Evolutionary conservation across 2,888 invertebrate genomes (phyloP).

Genomic region (Pandemis heparana): DNA sequence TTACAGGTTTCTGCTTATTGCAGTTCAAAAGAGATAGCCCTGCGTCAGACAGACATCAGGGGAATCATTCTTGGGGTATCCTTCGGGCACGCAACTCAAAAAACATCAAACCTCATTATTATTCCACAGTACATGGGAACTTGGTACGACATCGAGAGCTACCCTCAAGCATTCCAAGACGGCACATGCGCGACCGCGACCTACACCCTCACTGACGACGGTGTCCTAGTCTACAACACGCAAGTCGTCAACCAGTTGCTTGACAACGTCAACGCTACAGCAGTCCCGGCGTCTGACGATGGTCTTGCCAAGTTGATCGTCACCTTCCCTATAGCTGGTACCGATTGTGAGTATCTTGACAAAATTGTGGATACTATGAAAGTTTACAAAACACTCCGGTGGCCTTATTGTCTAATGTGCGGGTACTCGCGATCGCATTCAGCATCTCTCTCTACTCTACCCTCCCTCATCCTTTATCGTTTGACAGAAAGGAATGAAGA

Average conservation of each 20-base stretch:
- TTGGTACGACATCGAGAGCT: constrained; percentile 74
- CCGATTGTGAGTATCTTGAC: constrained; percentile 54
- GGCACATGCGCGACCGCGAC: constrained; percentile 68
- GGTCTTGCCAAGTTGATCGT: constrained; percentile 67
- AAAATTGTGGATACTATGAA: no score
- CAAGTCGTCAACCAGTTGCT: constrained; percentile 65
- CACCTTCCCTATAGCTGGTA: constrained; percentile 62
- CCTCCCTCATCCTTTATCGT: no score
- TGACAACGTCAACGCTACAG: constrained; percentile 63
- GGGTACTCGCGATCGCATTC: no score
- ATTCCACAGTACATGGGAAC: constrained; percentile 62
- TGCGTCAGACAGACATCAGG: not conserved
- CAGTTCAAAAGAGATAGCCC: no score
- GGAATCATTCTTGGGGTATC: no score
- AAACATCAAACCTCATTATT: not conserved
- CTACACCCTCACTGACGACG: constrained; percentile 56
- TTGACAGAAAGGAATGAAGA: no score
- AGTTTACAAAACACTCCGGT: no score
- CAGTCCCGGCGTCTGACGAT: constrained; percentile 56
- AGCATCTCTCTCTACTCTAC: no score
- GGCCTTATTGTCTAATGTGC: no score
- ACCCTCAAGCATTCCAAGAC: constrained; percentile 68
- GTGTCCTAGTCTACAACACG: constrained; percentile 66
- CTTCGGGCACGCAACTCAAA: no score
- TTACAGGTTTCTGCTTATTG: no score